Base-by-base conservation (phyloP, 2,797 vertebrate species). In the Phalloptychus januarius region DNA sequence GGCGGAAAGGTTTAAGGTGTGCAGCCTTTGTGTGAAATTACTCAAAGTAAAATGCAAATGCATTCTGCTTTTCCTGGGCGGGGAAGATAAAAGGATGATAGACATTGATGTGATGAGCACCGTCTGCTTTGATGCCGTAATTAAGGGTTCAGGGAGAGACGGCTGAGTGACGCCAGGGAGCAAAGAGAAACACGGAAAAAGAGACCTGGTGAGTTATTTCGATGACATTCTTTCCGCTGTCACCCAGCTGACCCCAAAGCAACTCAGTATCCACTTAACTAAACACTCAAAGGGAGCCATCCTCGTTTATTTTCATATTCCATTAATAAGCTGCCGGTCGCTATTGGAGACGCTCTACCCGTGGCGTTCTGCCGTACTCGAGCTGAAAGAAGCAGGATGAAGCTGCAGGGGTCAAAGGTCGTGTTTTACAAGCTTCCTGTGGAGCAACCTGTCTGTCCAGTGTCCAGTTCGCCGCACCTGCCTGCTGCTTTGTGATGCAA, bases 81-180 rank as follows among this genome's bases (percentile, higher is more conserved):
- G 76, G 76, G 77, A 87, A 82, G 76, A 87, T 85, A 50, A 36
- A 67, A 67, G 16, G 56, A 63, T 84, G 87, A 92, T 88, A 90
- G 88, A 85, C 72, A 61, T 38, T 86, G 90, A 91, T 85, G 87
- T 86, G 86, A 90, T 83, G 84, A 83, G 82, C 89, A 81, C 85
- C 85, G 83, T 80, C 79, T 81, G 86, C 75, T 23, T 78, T 91
- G 88, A 90, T 83, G 85, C 83, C 56, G 75, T 92, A 91, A 94
- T 94, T 92, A 91, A 87, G 71, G 76, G 80, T 87, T 87, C 79
- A 72, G 78, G 86, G 88, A 79, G 75, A 31, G 65, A 74, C 69
- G 46, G 75, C 76, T 5, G 46, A 65, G 50, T 76, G 81, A 75
- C 63, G 58, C 74, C n/a, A 61, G 36, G 71, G 38, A 63, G 58